Evolutionary conservation across 2,888 invertebrate species (phyloP), one percentile per base, ranked within the genome.

Genomic region (Dyspetes luteomarginatus): DNA sequence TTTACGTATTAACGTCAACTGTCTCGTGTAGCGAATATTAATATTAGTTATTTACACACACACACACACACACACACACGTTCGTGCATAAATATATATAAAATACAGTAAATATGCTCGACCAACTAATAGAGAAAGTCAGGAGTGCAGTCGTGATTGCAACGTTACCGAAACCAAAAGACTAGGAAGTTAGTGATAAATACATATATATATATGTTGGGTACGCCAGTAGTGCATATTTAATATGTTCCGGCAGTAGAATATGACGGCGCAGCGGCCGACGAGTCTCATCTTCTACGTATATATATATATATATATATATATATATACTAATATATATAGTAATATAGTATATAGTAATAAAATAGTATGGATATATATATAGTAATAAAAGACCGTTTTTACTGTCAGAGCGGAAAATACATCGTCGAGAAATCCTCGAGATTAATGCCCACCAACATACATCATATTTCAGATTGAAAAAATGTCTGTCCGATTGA

Each of bases 161-260:
- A 22, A 67, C 30, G 60, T 26, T 26, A 43, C 17, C 36, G 52
- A 17, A 52, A 30, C 41, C 28, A 24, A 52, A 67, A 78, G 43
- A 41, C 43, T 15, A 30, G 48, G 60, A 60, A 43, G 22, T 48
- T 26, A 50, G 64, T 9, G 71, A 50, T 43, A 58, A 71, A 71
- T 48, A 68, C 43, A 26, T 36, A 12, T 9, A 60, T 78, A 68
- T 52, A 26, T 36, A 12, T 9, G 67, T 78, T 67, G 43, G 52
- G 60, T 62, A 45, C 60, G 60, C 67, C 78, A 67, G 73, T 78
- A 43, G 78, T 78, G 43, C 60, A 77, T 69, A 71, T 73, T 78
- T 78, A 78, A 78, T 78, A 67, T 73, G 78, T 68, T 73, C 72
- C 72, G 72, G 36, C 78, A 67, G 73, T 73, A 30, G 43, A 62